Base-by-base conservation (phyloP, 1,140 invertebrate species). In the Caenorhabditis inopinata region DNA sequence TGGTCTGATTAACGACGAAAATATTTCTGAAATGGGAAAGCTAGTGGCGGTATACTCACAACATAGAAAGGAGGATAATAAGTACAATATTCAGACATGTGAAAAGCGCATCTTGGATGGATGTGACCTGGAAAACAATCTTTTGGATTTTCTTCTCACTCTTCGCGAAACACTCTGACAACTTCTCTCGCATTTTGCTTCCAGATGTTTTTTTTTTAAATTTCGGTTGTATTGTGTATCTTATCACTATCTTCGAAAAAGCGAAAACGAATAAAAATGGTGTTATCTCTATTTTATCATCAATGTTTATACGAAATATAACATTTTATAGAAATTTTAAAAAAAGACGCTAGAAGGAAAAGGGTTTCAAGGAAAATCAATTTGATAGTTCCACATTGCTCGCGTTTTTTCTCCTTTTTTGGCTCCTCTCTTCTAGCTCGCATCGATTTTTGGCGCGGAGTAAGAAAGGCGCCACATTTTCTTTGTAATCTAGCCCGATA, bases 101-200 rank as follows among this genome's bases (percentile, higher is more conserved):
- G 58, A 68, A 21, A 68, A 68, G n/a, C 58, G 58, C 11, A 68
- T 68, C 38, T 25, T 68, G 11, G 58, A 68, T 38, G 58, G 58
- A 9, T 68, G 58, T 3, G 58, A 68, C 21, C n/a, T 68, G 58
- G 58, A 68, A 25, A 68, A 68, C 58, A 68, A 68, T 21, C 58
- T 68, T 38, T 18, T 68, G 1, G 32, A 68, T 12, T 68, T 68
- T 21, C n/a, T 68, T 16, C 58, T 68, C 16, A 68, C 58, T 38
- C 58, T 68, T 27, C 58, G 58, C 38, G 58, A 68, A 42, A 68
- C 58, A 7, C 4, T 68, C 9, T 68, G 25, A 68, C n/a, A 12
- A 68, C 12, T 58, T 58, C 21, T 6, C 48, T 5, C 4, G 6
- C 21, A 9, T 6, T 51, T 51, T 51, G 38, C 18, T 21, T 12